Evolutionary conservation across 2,797 vertebrate species (phyloP), one percentile per base, ranked within the genome.

Genomic region (Meda fulgida): DNA sequence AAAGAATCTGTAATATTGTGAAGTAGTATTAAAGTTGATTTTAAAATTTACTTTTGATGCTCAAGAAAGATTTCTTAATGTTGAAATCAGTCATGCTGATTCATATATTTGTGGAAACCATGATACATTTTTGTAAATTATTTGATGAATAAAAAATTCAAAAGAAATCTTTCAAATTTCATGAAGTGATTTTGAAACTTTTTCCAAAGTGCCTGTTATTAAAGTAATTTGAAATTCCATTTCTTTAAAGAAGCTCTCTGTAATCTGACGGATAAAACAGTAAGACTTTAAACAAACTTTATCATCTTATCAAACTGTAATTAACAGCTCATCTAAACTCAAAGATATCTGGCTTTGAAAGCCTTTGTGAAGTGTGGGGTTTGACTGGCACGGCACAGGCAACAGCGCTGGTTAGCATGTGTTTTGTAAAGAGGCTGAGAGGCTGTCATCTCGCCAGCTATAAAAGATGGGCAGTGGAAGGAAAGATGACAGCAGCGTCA

Each of bases 401-500:
- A 91, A 89, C 81, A 87, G 90, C 88, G 82, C 87, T 83, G 87
- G 89, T 89, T 89, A 85, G 89, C 90, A 90, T 88, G 87, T 89
- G 89, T 91, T 88, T 48, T 80, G 87, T 23, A 36, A 78, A 81
- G 75, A 81, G 78, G 43, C 63, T 48, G 78, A 81, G 78, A 86
- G 84, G 85, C 91, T 83, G 85, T 81, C 73, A 81, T 81, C 89
- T 87, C 78, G 81, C 85, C 70, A 86, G 86, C 73, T 81, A 80
- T 87, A 89, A 89, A 84, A 84, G 89, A 90, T 90, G 81, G 19
- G 40, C 76, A 91, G 88, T 48, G 88, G 87, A 87, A 87, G 85
- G 75, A 66, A 63, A 69, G 21, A 90, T 91, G 92, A 92, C 92
- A 91, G 90, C 83, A 84, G 67, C 86, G 90, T 90, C 89, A 90